Base-by-base conservation (phyloP, 92 coral and sea anemone species). In the Scolanthus callimorphus region DNA sequence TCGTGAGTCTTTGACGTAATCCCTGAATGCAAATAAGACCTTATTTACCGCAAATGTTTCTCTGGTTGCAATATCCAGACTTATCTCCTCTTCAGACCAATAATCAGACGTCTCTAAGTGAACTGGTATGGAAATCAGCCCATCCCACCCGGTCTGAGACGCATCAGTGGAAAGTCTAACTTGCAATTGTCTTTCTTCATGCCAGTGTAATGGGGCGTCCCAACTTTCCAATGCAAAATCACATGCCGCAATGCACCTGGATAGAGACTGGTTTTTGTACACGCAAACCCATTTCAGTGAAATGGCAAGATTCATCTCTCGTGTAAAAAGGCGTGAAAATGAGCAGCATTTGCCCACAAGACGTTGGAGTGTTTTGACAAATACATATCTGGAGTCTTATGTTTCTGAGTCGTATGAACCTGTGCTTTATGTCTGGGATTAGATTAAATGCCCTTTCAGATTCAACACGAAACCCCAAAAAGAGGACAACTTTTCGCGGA, bases 261-360 rank as follows among this genome's bases (percentile, higher is more conserved):
- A 34, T 6, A 6, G 8, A 15, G 41, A 34, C 6, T 15, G 6
- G 41, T 6, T 15, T n/a, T n/a, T n/a, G n/a, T n/a, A n/a, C n/a
- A n/a, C n/a, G n/a, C n/a, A n/a, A n/a, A n/a, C n/a, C n/a, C n/a
- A n/a, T n/a, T n/a, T n/a, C n/a, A n/a, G n/a, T n/a, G n/a, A n/a
- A n/a, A n/a, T n/a, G n/a, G n/a, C n/a, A n/a, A n/a, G n/a, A n/a
- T n/a, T n/a, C n/a, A n/a, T n/a, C n/a, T n/a, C n/a, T n/a, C n/a
- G n/a, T n/a, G 52, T 46, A 46, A 46, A 46, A 46, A 46, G 23
- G 8, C 4, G 4, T 9, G 52, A 71, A 29, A 71, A 55, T 19
- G 79, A 70, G 20, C 47, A 30, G 26, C 80, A 80, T 27, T 65
- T 80, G 13, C 86, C 79, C 11, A 37, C 47, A 15, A 70, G 26